Evolutionary conservation across 1,140 invertebrate species (phyloP).

Genomic region (Cherax quadricarinatus): DNA sequence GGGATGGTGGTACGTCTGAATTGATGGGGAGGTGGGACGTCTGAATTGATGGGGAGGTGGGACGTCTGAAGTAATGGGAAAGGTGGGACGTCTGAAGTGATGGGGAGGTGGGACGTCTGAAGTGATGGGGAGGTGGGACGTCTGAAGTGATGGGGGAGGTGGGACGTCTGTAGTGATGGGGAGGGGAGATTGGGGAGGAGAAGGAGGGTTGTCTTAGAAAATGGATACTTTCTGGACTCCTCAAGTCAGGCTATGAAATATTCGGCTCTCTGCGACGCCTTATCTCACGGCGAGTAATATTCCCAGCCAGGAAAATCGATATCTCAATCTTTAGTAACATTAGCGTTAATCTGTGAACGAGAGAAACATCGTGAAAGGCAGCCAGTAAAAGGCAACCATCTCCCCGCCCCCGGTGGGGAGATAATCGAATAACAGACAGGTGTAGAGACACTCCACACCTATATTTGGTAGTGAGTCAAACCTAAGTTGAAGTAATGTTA

Average conservation of each 20-base stretch:
- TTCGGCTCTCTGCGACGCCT: background rate
- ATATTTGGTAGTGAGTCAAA: background rate
- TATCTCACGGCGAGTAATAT: background rate
- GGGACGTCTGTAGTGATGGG: too few species aligned
- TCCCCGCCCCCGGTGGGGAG: background rate
- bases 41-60: too few species aligned
- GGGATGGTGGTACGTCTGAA: background rate
- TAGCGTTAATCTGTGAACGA: too few species aligned
- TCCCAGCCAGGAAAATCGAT: background rate
- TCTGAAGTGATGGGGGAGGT: too few species aligned
- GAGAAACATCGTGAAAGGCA: too few species aligned
- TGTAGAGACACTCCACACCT: slow-evolving; percentile 5
- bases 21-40: background rate
- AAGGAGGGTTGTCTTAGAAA: background rate
- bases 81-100: background rate
- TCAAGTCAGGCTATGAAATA: background rate
- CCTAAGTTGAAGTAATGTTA: slow-evolving; percentile 33
- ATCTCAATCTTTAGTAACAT: background rate
- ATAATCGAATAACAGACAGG: too few species aligned
- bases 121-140: too few species aligned
- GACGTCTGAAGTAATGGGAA: too few species aligned
- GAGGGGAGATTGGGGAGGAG: too few species aligned
- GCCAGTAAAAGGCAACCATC: background rate
- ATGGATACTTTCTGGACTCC: background rate
- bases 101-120: background rate